Conservation (phyloP, 2,888 invertebrate genomes). For the Drosophila infuscata region DNA sequence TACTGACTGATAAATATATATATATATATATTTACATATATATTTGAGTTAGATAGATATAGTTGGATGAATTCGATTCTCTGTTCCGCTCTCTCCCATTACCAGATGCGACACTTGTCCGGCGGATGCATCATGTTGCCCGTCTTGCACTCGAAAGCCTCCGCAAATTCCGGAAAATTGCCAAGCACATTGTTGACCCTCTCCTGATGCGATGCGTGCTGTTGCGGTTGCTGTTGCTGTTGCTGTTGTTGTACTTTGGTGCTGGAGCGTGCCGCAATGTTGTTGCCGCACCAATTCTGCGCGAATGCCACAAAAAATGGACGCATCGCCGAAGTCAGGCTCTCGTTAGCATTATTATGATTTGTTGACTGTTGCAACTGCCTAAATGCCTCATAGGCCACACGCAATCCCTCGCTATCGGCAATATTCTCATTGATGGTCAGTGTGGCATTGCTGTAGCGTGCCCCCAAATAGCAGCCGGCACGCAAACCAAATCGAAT, state of each 20-base stretch:
- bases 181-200: constrained; percentile 81
- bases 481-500: constrained; percentile 79
- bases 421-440: constrained; percentile 83
- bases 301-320: constrained; percentile 81
- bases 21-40: too few relatives aligned
- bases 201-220: constrained; percentile 75
- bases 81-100: background rate
- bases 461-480: constrained; percentile 71
- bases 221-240: constrained; percentile 59
- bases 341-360: background rate
- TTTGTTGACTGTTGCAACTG: background rate
- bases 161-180: constrained; percentile 79
- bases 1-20: background rate
- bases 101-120: constrained; percentile 83
- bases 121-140: constrained; percentile 75
- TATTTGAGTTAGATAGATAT: background rate
- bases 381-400: constrained; percentile 73
- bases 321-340: constrained; percentile 3
- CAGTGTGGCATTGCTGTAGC: constrained; percentile 69
- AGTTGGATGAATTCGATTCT: background rate
- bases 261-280: background rate
- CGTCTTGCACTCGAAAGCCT: constrained; percentile 67
- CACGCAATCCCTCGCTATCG: constrained; percentile 80
- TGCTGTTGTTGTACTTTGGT: constrained; percentile 29
- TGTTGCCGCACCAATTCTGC: constrained; percentile 81